Base-by-base conservation (phyloP, 2,113 vertebrate genomes). In the Phainopepla nitens region DNA sequence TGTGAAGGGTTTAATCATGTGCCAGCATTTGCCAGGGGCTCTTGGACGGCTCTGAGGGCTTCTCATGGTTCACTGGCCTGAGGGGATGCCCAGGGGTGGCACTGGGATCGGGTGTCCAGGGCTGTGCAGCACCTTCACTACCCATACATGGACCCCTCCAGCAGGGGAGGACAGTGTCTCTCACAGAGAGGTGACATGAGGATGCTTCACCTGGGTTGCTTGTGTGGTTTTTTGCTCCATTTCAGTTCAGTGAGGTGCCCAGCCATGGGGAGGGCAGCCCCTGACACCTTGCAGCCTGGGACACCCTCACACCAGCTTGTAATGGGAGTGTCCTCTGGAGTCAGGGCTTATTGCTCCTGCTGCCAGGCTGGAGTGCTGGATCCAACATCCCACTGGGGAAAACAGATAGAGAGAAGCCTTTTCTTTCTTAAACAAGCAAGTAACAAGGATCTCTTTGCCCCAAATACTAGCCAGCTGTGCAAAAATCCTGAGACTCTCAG, bases 121-220 rank as follows among this genome's bases (percentile, higher is more conserved):
- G 49, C 27, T 77, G 49, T 21, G 39, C 56, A 62, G 22, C 29
- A 21, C 35, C 61, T 35, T 27, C 33, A 9, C 12, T 21, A 2
- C 58, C 33, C 41, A 22, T 2, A 9, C 8, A 2, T 0, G 21
- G 20, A 16, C 28, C 28, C 2, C 3, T 3, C 12, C 7, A 9
- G 20, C 24, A 2, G 1, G 11, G 21, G 4, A 81, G 57, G 29
- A 41, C 10, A 12, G 8, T 15, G 7, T 29, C 19, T 28, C 2
- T 41, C 64, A 36, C 1, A 0, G 28, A 50, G 29, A 10, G 18
- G 35, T 35, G 62, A 16, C 45, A 75, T 1, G 3, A 64, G 35
- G 50, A 42, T 20, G 15, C 3, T 27, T 31, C 58, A 68, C 7
- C 15, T 54, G 41, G 23, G 22, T 36, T 62, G 21, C 23, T 33